Evolutionary conservation across 1,140 invertebrate species (phyloP), one percentile per base, ranked within the genome.

Genomic region (Pseudoatta argentina): DNA sequence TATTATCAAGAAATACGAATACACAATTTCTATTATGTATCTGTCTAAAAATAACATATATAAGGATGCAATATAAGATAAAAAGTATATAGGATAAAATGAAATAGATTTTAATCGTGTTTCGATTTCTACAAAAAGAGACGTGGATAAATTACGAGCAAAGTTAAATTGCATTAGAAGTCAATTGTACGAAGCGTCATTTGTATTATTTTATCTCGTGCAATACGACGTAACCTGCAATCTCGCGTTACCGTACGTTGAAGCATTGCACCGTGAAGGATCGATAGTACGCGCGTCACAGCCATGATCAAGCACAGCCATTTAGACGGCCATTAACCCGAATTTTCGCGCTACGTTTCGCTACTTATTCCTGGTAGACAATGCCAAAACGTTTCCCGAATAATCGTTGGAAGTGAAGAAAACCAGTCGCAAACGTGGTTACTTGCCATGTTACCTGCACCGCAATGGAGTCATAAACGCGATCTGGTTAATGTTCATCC

Each of bases 311-410:
- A 88, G 81, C 88, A 87, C 44, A 21, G 18, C 63, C 86, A 89
- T 89, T 86, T 89, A 85, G 71, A 66, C 76, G 48, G 34, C 83
- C 76, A 89, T 89, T 89, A 89, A 89, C 88, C 88, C 79, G 87
- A 88, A 88, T 89, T 89, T 89, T 86, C 87, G 69, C 67, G 30
- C 39, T 75, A 71, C 51, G 69, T 89, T 89, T 89, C 59, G 77
- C 75, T 85, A 88, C 79, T 89, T 88, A 88, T 72, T 53, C 57
- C 34, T 48, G 27, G 34, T 59, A 69, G 66, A 67, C 66, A 86
- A 85, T 72, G 44, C 16, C 61, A 34, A 48, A 64, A 82, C 34
- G 76, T 81, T 76, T 48, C 18, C 24, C 7, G 71, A 21, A 88
- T 77, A 88, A 78, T 21, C 73, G 18, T 16, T 14, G 30, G 7